phyloP scores from a whole-genome alignment of 2,113 vertebrate genomes.

The Callospermophilus lateralis region DNA sequence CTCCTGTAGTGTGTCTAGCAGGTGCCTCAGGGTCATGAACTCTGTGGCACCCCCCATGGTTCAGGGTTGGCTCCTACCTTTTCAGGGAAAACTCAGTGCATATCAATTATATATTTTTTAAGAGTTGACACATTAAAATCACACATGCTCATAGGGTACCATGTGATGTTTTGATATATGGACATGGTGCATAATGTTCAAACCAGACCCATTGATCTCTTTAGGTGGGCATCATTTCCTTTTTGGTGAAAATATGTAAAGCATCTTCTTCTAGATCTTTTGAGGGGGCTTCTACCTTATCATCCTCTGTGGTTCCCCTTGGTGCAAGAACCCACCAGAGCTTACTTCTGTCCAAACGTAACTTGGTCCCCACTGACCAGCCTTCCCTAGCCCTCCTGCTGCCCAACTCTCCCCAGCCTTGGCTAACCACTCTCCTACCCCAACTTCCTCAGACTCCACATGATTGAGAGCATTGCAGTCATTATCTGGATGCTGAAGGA shows the following conservation, averaged over 20 bases:
- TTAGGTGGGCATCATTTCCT: no score
- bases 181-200: not conserved
- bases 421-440: no score
- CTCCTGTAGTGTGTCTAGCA: not conserved
- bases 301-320: no score
- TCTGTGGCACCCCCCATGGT: no score
- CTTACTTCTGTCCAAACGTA: not conserved
- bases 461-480: no score
- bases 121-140: not conserved
- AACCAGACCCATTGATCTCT: not conserved
- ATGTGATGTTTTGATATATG: not conserved
- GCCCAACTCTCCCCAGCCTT: not conserved
- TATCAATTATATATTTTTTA: not conserved
- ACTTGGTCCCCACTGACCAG: not conserved
- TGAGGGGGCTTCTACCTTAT: no score
- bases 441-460: not conserved
- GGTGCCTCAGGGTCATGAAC: not conserved
- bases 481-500: no score
- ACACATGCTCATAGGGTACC: not conserved
- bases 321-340: not conserved
- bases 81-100: not conserved
- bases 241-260: not conserved
- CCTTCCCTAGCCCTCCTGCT: not conserved
- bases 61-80: not conserved
- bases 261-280: not conserved